Base-by-base conservation (phyloP, 1,140 invertebrate species). In the Drosophila pseudoananassae region DNA sequence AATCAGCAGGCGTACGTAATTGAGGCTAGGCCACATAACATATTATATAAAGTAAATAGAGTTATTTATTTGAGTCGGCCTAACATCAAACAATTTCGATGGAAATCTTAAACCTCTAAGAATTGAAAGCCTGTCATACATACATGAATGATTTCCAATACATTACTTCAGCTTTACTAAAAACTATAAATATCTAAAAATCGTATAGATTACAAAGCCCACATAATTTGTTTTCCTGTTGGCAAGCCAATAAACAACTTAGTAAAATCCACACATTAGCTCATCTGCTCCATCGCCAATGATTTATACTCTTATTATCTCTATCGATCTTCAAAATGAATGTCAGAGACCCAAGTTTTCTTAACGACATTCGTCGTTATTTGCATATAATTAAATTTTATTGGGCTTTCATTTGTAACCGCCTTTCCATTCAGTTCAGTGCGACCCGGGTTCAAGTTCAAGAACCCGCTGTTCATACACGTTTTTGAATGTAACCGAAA, bases 311-410 rank as follows among this genome's bases (percentile, higher is more conserved):
- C 50, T 15, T 29, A 15, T 56, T 66, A 69, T 66, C 59, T 64
- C 17, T 23, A 46, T 46, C 9, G 40, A 69, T 69, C 50, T 68
- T 38, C 47, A 43, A 25, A 69, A 69, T 69, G 55, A 69, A 55
- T 33, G 64, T 10, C 47, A 25, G 52, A 46, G 14, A 31, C 29
- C 36, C 31, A 49, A 46, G 10, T 38, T 69, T 68, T 27, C 65
- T 46, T 55, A 47, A 49, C 40, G 50, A 69, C 45, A 68, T 31
- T 55, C 40, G 14, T 66, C 40, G 36, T 36, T 54, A 68, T 69
- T 68, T 54, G 49, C 65, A 55, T 69, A 49, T 69, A 68, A 68
- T 68, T 68, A 68, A 68, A 36, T 55, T 68, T 69, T 68, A 55
- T 68, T 69, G 63, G 40, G 27, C 20, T 40, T 33, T 66, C 65